phyloP scores from a whole-genome alignment of 2,797 vertebrate species.

The Chelon labrosus region DNA sequence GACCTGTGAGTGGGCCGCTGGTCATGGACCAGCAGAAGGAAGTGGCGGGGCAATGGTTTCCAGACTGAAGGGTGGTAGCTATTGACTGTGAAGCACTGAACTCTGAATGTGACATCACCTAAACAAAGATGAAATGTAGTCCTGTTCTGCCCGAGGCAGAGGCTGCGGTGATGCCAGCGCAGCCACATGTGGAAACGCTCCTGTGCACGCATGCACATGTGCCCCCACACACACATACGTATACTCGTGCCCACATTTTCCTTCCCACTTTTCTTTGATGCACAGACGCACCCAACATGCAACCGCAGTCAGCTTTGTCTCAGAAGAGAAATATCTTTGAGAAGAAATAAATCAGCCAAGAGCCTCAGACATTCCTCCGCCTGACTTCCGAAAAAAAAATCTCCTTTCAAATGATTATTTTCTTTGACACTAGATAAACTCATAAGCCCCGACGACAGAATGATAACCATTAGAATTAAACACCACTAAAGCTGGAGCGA shows the following conservation, averaged over 20 bases:
- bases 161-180: slow-evolving; percentile 45
- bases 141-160: slow-evolving; percentile 40
- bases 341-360: slow-evolving; percentile 38
- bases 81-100: slow-evolving; percentile 40
- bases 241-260: slow-evolving; percentile 25
- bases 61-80: slow-evolving; percentile 55
- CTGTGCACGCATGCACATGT: slow-evolving; percentile 21
- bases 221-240: slow-evolving; percentile 11
- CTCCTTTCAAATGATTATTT: slow-evolving; percentile 25
- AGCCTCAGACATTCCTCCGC: slow-evolving; percentile 41
- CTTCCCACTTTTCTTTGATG: slow-evolving; percentile 37
- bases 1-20: slow-evolving; percentile 49
- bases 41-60: slow-evolving; percentile 66
- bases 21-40: slow-evolving; percentile 59
- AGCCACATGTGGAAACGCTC: slow-evolving; percentile 55
- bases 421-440: slow-evolving; percentile 48
- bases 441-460: slow-evolving; percentile 57
- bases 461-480: slow-evolving; percentile 44
- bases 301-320: slow-evolving; percentile 46
- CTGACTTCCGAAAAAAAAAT: slow-evolving; percentile 36
- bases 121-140: slow-evolving; percentile 59
- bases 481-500: slow-evolving; percentile 33
- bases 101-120: slow-evolving; percentile 68
- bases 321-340: slow-evolving; percentile 32
- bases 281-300: slow-evolving; percentile 47